Evolutionary conservation across 92 coral and sea anemone genomes (phyloP).

Genomic region (Chrysogorgia sp.): DNA sequence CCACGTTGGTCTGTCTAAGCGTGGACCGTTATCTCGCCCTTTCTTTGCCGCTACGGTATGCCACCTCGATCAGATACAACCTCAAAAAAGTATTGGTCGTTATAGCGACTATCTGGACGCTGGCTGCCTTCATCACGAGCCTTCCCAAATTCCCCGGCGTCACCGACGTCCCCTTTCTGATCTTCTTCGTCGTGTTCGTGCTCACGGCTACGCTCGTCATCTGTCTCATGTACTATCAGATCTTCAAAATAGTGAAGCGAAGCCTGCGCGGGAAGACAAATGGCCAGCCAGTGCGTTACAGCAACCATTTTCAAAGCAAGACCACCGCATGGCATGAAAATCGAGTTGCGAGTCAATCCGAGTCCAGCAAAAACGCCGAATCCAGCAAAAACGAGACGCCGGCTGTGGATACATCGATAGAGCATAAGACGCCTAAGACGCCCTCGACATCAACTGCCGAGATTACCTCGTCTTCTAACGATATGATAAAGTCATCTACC

Average conservation of each 20-base stretch:
- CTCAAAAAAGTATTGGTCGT: constrained; percentile 56
- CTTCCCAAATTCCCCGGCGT: constrained; percentile 88
- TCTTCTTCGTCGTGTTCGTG: constrained; percentile 80
- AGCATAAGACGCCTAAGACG: not conserved
- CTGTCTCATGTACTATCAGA: constrained; percentile 67
- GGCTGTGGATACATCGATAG: not conserved
- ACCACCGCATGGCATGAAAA: constrained; percentile 21
- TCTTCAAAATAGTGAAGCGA: constrained; percentile 71
- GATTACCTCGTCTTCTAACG: too few relatives aligned
- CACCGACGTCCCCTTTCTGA: constrained; percentile 68
- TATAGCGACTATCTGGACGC: constrained; percentile 66
- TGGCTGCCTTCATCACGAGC: constrained; percentile 72
- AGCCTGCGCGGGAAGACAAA: constrained; percentile 44
- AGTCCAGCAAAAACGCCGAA: constrained; percentile 43
- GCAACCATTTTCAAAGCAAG: constrained; percentile 26
- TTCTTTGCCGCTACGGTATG: constrained; percentile 70
- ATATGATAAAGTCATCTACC: not conserved
- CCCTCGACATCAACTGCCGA: too few relatives aligned
- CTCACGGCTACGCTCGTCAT: constrained; percentile 68
- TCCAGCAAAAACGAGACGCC: not conserved
- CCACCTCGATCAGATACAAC: constrained; percentile 76
- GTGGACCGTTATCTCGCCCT: constrained; percentile 82
- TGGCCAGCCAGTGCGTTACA: constrained; percentile 24
- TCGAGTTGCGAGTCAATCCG: constrained; percentile 52
- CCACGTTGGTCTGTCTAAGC: constrained; percentile 80